phyloP scores from a whole-genome alignment of 2,113 vertebrate species.

The Myiopsitta monachus region DNA sequence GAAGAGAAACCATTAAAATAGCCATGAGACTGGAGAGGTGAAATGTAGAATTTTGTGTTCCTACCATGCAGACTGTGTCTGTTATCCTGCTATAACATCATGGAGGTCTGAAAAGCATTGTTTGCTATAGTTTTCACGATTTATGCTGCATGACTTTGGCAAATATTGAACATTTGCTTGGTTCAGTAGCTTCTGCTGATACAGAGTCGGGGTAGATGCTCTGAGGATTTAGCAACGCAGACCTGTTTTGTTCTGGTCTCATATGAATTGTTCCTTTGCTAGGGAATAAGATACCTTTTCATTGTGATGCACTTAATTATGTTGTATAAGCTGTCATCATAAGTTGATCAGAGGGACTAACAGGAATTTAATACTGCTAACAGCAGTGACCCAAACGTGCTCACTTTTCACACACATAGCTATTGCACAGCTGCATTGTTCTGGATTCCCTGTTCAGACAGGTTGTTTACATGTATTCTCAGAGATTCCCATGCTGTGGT shows the following conservation, averaged over 20 bases:
- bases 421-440: background rate
- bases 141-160: background rate
- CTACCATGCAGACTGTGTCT: background rate
- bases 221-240: background rate
- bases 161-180: background rate
- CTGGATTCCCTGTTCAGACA: background rate
- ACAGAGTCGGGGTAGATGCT: background rate
- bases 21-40: background rate
- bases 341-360: background rate
- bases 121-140: background rate
- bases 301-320: background rate
- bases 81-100: background rate
- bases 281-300: background rate
- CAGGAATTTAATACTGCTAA: background rate
- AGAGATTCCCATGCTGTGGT: background rate
- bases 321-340: accelerated
- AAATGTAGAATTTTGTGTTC: background rate
- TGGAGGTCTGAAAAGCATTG: background rate
- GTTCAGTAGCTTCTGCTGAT: background rate
- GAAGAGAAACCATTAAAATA: background rate
- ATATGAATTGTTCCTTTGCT: background rate
- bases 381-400: accelerated
- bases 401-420: background rate
- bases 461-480: background rate
- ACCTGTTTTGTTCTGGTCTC: background rate